Base-by-base conservation (phyloP, 2,888 invertebrate genomes). In the Drosophila mayaguana region DNA sequence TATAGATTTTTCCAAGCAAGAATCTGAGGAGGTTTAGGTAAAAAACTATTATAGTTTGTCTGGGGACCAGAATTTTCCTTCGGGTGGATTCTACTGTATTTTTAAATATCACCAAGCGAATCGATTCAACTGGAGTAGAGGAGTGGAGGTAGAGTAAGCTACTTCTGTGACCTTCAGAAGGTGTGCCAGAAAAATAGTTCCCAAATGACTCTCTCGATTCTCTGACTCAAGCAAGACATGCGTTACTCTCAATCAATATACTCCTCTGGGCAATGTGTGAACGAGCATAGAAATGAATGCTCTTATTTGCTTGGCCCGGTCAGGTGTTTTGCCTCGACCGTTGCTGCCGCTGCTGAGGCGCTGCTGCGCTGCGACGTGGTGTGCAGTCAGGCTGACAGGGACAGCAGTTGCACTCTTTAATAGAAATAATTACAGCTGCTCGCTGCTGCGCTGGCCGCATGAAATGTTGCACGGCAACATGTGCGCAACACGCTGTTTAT, bases 401-500 rank as follows among this genome's bases (percentile, higher is more conserved):
- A 65, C 70, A 55, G 72, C 76, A 65, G 64, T 78, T 75, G 80
- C 79, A 79, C 77, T 77, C 80, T 71, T 79, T 80, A 80, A 79
- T 79, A 80, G 71, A 79, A 79, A 79, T 79, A 79, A 79, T 79
- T 80, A 80, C 80, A 79, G 77, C 72, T 79, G 77, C 79, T 71
- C 65, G 55, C 61, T n/a, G n/a, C n/a, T n/a, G 63, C 75, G 63
- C 43, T 79, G 60, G 57, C 43, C 63, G 50, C 72, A 79, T 79
- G 68, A 78, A 75, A 80, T 78, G 78, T 80, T 77, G 80, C 78
- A 75, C 56, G 64, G 80, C 80, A 78, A 80, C 73, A 80, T 72
- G 74, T 77, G 71, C 71, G 80, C 86, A 82, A 78, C 83, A 85
- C 74, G 78, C 78, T 80, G 72, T 78, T 80, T 80, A 81, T 80